A percentile compares a stretch with the other conserved stretches of the same genome.
These are phyloP conservation scores for Aphis gossypii DNA, from an alignment of 1,140 invertebrate species.

Conservation along the genomic window DNA sequence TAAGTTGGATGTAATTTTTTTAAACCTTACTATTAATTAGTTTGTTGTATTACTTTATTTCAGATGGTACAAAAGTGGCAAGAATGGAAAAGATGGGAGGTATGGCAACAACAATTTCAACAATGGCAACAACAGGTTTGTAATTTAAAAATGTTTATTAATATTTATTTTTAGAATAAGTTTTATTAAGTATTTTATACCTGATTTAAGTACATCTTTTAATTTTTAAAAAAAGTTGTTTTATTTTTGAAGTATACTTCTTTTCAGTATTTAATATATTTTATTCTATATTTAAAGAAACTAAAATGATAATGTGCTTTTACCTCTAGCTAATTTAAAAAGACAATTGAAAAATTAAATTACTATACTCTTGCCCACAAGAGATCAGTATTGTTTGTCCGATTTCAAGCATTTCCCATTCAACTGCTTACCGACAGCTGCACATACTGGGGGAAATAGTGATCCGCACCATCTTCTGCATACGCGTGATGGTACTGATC, in stretches of 20 bases:
- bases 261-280: not conserved
- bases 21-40: not conserved
- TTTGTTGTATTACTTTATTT: constrained; percentile 18
- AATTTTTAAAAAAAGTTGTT: not conserved
- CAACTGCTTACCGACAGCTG: too few relatives aligned
- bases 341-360: not conserved
- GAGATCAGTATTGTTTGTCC: too few relatives aligned
- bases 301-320: not conserved
- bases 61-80: constrained; percentile 69
- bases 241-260: not conserved
- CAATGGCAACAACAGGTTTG: constrained; percentile 78
- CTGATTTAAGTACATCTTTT: not conserved
- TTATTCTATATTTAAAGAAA: not conserved
- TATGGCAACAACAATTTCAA: constrained; percentile 83
- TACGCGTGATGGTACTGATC: too few relatives aligned
- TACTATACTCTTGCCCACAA: not conserved
- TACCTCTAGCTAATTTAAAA: not conserved
- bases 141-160: not conserved
- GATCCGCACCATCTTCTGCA: too few relatives aligned
- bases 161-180: not conserved
- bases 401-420: too few relatives aligned
- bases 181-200: not conserved
- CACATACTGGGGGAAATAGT: too few relatives aligned
- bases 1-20: not conserved
- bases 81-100: constrained; percentile 83